Evolutionary conservation across 2,888 invertebrate species (phyloP).

Genomic region (Chymomyza fuscimana): DNA sequence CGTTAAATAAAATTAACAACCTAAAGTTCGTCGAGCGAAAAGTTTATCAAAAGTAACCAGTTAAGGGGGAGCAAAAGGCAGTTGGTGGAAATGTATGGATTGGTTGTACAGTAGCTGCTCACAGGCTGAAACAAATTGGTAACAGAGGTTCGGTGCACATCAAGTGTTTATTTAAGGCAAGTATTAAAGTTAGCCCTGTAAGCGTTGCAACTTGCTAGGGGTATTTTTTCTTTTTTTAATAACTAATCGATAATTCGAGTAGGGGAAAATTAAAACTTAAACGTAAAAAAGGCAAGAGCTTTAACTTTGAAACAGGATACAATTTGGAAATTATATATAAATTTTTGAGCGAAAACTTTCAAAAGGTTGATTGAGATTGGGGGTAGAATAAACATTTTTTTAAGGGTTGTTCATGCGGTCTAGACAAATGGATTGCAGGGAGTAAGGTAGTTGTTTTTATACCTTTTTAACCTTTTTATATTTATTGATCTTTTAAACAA

Average conservation of each 20-base stretch:
- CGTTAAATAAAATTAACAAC: slow-evolving; percentile 52
- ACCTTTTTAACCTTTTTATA: too few relatives aligned
- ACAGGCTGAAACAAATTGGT: background rate
- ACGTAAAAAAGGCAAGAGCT: background rate
- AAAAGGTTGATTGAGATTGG: too few relatives aligned
- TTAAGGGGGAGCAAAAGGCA: background rate
- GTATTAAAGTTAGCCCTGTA: background rate
- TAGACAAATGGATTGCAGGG: too few relatives aligned
- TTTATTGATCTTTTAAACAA: too few relatives aligned
- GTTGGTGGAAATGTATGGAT: too few relatives aligned
- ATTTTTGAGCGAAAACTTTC: too few relatives aligned
- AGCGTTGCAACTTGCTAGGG: too few relatives aligned
- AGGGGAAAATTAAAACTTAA: background rate
- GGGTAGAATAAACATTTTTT: too few relatives aligned
- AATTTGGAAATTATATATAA: too few relatives aligned
- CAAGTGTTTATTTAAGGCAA: background rate
- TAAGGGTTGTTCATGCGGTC: too few relatives aligned
- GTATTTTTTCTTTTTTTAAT: background rate
- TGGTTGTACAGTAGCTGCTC: background rate
- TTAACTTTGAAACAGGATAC: background rate
- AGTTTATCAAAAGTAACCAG: background rate
- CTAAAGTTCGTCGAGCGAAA: slow-evolving; percentile 42
- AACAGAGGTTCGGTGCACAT: background rate
- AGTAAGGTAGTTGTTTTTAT: too few relatives aligned
- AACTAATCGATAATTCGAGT: background rate